Base-by-base conservation (phyloP, 2,797 vertebrate species). In the Tokudaia muenninki region DNA sequence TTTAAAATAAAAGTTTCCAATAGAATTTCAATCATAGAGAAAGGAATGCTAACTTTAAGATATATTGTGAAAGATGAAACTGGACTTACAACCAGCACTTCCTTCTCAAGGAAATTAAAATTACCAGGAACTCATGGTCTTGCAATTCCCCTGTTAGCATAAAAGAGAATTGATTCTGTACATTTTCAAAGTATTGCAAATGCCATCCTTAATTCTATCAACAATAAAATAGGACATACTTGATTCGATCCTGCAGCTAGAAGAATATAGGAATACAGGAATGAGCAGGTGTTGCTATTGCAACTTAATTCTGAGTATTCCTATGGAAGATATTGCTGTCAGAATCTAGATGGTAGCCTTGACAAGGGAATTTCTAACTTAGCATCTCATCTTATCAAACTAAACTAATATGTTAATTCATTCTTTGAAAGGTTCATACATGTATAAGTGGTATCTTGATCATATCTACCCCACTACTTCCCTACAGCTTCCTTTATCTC, bases 1-100 rank as follows among this genome's bases (percentile, higher is more conserved):
- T 94, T 92, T 92, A 75, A 96, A 96, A 80, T 59, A 22, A 94
- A 96, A 88, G 47, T 21, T 14, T 78, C 1, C 65, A 90, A 90
- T 90, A 29, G 12, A 90, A 93, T 84, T 95, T 70, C 78, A n/a
- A 52, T 37, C 19, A 55, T 34, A 6, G 12, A 75, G 81, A 82
- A 94, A 75, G 57, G 44, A 77, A 94, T 87, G 22, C 9, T 96
- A 4, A 94, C 57, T 89, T 44, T 94, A 92, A 95, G 2, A 79
- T 90, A 57, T 61, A 96, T 89, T 57, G 12, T 74, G 44, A 94
- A 83, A 91, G 22, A 9, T 95, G 19, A 65, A 94, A 75, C 31
- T 44, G 96, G 90, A 50, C 88, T 37, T 79, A 87, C 44, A 91
- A 61, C 65, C 12, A 74, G 3, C 16, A 92, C 21, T 65, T 34